Evolutionary conservation across 2,113 vertebrate genomes (phyloP).

Genomic region (Eidolon helvum): DNA sequence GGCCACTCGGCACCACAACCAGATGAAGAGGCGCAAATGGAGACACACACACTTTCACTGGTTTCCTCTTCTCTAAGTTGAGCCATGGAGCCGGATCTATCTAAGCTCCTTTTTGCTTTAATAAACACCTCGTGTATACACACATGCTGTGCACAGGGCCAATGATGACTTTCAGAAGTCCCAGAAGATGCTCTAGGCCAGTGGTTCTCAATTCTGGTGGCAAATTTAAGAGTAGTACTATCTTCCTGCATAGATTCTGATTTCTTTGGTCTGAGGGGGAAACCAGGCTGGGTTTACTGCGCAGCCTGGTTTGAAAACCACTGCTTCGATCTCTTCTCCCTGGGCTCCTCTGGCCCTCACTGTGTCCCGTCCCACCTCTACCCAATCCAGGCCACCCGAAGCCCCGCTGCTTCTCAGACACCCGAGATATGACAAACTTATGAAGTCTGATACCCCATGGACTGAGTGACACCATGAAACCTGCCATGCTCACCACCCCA

Average conservation of each 20-base stretch:
- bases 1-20: neutral
- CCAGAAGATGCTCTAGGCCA: neutral
- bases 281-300: too few relatives aligned
- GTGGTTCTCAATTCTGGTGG: neutral
- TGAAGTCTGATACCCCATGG: neutral
- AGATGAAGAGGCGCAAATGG: neutral
- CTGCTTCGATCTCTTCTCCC: neutral
- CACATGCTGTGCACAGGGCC: neutral
- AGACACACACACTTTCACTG: neutral
- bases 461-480: neutral
- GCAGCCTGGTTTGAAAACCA: neutral
- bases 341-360: neutral
- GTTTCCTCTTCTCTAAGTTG: neutral
- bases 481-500: slow-evolving; percentile 65
- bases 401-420: neutral
- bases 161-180: neutral
- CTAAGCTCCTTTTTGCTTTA: neutral
- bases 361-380: neutral
- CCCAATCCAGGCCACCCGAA: neutral
- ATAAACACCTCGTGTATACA: accelerated
- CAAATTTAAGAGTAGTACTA: neutral
- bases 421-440: neutral
- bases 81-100: neutral
- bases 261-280: neutral
- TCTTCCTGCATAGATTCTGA: neutral